Evolutionary conservation across 2,113 vertebrate genomes (phyloP), one percentile per base, ranked within the genome.

Genomic region (Crocuta crocuta): DNA sequence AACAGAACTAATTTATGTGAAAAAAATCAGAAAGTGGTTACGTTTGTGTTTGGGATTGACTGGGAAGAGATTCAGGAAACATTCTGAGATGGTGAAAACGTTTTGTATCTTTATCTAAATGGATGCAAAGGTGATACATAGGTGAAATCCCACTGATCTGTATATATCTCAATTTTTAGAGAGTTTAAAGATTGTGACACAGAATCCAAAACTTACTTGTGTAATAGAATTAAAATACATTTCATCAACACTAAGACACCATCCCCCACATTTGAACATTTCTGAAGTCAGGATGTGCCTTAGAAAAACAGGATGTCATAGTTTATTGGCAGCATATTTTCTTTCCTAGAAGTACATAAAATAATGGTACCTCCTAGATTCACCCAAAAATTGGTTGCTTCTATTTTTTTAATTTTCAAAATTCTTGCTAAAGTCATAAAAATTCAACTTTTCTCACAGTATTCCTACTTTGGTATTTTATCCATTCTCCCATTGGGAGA

Each of bases 401-500:
- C 61, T 82, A 73, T 3, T 35, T 35, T 76, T 71, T 68, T 74
- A 68, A 83, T 73, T 13, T 88, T 70, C n/a, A 71, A 95, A 84
- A 84, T 88, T 82, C 35, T 92, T 89, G 28, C 55, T 85, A 31
- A 66, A 91, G 39, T 94, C 31, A 94, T 85, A 15, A 74, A 66
- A 85, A 55, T 68, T 8, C 79, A 84, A 31, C n/a, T 79, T 66
- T 79, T 91, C 28, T 83, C 73, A 11, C 4, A 45, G 71, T 91
- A 17, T 88, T 63, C 23, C 55, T 93, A 48, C 15, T 35, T 61
- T 81, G 33, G 28, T 31, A 33, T 53, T 11, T 12, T 31, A 61
- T 19, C 21, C 58, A 24, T 61, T 21, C 58, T 61, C 58, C 58
- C 21, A 8, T 24, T 61, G 58, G 58, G 23, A 23, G 21, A 39